phyloP scores from a whole-genome alignment of 2,888 invertebrate species.

The Nephrotoma guestfalica region DNA sequence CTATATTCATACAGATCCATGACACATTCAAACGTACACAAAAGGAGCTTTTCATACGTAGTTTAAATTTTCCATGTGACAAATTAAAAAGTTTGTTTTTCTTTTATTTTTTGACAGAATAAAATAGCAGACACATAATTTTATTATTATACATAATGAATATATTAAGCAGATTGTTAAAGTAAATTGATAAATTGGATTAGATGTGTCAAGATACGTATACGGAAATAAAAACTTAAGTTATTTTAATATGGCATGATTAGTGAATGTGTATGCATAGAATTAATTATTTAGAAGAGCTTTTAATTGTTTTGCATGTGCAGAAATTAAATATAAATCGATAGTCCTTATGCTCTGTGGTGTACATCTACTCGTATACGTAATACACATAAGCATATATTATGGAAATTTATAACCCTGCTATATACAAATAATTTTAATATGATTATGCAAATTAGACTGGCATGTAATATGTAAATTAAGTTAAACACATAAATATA shows the following conservation, averaged over 20 bases:
- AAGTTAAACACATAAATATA: not conserved
- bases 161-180: not conserved
- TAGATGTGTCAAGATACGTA: not conserved
- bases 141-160: not conserved
- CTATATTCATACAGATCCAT: not conserved
- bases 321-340: not conserved
- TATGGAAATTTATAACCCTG: not conserved
- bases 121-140: not conserved
- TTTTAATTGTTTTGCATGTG: not conserved
- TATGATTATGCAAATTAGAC: not conserved
- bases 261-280: not conserved
- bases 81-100: not conserved
- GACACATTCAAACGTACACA: not conserved
- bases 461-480: not conserved
- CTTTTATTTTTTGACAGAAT: not conserved
- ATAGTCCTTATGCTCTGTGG: not conserved
- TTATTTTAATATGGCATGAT: not conserved
- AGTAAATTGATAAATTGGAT: not conserved
- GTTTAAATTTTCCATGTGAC: not conserved
- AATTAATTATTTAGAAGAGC: not conserved
- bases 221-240: not conserved
- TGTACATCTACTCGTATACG: not conserved
- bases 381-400: not conserved
- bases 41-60: not conserved
- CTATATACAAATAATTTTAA: not conserved